Conservation (phyloP, 2,888 invertebrate genomes). For the Lasioglossum vierecki region DNA sequence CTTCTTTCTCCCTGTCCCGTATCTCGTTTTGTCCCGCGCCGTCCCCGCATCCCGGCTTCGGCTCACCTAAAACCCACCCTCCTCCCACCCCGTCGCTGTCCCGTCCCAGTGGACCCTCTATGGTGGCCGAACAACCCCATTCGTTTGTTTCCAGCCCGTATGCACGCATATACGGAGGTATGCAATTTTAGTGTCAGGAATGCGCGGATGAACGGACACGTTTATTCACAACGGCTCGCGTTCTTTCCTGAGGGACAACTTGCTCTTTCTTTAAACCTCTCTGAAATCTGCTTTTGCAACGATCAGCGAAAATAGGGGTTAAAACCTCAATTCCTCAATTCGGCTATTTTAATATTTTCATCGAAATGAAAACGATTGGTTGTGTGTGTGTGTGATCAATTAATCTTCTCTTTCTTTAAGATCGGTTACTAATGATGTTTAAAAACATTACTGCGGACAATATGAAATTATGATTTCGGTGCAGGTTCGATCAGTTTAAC, state of each 20-base stretch:
- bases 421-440: neutral
- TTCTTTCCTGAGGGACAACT: slow-evolving; percentile 11
- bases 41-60: slow-evolving; percentile 33
- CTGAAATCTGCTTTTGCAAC: neutral
- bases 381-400: too few species aligned
- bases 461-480: too few species aligned
- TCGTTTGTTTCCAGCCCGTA: slow-evolving; percentile 74
- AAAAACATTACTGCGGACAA: neutral
- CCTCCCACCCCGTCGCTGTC: slow-evolving; percentile 38
- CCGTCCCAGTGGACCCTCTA: slow-evolving; percentile 61
- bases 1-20: slow-evolving; percentile 42
- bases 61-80: slow-evolving; percentile 32
- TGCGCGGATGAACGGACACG: slow-evolving; percentile 63
- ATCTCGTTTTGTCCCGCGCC: slow-evolving; percentile 64
- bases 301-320: neutral
- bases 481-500: too few species aligned
- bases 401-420: neutral
- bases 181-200: slow-evolving; percentile 76
- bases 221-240: slow-evolving; percentile 43
- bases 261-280: slow-evolving; percentile 10
- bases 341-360: neutral
- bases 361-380: neutral
- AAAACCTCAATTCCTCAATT: too few species aligned
- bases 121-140: slow-evolving; percentile 71
- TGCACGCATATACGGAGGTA: slow-evolving; percentile 66